These are phyloP conservation scores for Rhinichthys klamathensis DNA, from an alignment of 2,113 vertebrate species.

Conservation along the genomic window DNA sequence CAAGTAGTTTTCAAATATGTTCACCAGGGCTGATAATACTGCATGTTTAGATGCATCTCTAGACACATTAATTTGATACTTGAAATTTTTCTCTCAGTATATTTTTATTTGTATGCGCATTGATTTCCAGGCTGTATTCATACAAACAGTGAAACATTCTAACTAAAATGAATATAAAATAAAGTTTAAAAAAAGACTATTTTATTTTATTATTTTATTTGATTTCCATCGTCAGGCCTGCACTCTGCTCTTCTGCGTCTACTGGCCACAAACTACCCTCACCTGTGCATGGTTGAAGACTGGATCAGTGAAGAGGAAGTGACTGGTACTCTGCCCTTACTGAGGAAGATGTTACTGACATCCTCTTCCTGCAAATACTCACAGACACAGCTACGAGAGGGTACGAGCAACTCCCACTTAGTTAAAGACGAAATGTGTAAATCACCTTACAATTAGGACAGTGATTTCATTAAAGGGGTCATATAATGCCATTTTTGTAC, in stretches of 20 bases:
- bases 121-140: background rate
- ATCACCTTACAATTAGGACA: background rate
- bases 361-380: conserved; percentile 88
- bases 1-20: background rate
- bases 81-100: background rate
- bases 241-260: conserved; percentile 94
- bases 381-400: conserved; percentile 90
- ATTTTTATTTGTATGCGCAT: background rate
- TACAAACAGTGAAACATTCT: background rate
- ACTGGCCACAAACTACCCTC: conserved; percentile 95
- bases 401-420: conserved; percentile 63
- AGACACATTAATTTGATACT: background rate
- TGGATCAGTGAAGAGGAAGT: conserved; percentile 98
- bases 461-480: background rate
- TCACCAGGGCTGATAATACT: background rate
- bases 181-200: background rate
- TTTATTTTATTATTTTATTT: background rate
- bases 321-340: conserved; percentile 89
- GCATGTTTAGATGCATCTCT: background rate
- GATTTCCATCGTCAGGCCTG: conserved; percentile 76
- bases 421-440: background rate
- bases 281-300: conserved; percentile 97
- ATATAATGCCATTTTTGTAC: no score
- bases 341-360: conserved; percentile 91
- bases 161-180: background rate